Evolutionary conservation across 2,888 invertebrate species (phyloP).

Genomic region (Trachelus tabidus): DNA sequence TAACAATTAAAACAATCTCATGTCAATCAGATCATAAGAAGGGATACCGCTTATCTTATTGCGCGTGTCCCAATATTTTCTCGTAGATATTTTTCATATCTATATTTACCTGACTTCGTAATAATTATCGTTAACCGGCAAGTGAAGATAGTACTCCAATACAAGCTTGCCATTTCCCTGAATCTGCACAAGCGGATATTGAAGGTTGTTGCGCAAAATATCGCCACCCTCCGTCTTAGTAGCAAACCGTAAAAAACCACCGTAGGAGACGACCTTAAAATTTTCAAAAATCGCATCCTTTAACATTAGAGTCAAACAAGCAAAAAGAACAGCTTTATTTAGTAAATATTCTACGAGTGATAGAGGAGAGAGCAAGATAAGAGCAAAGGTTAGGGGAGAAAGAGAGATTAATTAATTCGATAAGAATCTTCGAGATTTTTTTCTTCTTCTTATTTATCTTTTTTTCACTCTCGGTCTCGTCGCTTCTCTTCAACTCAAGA

Average conservation of each 20-base stretch:
- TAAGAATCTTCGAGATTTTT: background rate
- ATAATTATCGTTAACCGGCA: constrained; percentile 56
- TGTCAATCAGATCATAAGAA: background rate
- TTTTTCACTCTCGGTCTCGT: background rate
- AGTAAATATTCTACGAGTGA: background rate
- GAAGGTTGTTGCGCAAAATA: constrained; percentile 70
- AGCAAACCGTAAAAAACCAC: constrained; percentile 85
- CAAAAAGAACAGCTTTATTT: background rate
- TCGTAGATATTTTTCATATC: background rate
- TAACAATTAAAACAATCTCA: background rate
- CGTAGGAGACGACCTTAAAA: constrained; percentile 84
- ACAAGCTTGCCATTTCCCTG: constrained; percentile 81
- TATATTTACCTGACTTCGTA: constrained; percentile 68
- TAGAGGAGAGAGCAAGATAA: background rate
- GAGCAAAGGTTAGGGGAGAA: background rate
- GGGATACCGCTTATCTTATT: constrained; percentile 7
- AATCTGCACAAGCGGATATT: constrained; percentile 85
- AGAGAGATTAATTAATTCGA: background rate
- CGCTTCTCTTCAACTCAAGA: background rate
- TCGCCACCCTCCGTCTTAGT: constrained; percentile 75
- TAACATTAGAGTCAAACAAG: background rate
- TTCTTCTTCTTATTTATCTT: background rate
- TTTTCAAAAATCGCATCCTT: background rate
- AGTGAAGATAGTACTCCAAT: constrained; percentile 75
- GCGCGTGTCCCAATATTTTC: background rate